These are phyloP conservation scores for Garra rufa DNA, from an alignment of 2,113 vertebrate species.

Conservation along the genomic window DNA sequence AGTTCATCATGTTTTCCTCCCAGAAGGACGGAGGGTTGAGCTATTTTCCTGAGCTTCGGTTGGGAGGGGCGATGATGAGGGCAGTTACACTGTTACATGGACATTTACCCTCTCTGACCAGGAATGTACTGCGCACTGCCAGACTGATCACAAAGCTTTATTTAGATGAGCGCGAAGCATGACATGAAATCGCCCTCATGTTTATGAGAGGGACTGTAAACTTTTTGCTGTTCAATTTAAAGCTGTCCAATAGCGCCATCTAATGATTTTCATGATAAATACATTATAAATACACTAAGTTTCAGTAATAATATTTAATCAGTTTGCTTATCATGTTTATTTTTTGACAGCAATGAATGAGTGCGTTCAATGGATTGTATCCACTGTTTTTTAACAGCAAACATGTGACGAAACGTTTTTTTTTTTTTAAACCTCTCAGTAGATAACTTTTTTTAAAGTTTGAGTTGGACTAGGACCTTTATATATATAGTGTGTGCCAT, in stretches of 20 bases:
- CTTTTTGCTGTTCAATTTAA: slow-evolving; percentile 6
- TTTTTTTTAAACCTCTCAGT: too few species aligned
- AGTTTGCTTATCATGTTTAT: too few species aligned
- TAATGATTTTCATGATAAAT: too few species aligned
- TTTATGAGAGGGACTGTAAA: neutral
- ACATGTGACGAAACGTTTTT: too few species aligned
- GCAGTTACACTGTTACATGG: neutral
- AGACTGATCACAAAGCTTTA: neutral
- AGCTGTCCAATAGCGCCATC: slow-evolving; percentile 14
- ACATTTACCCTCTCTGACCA: neutral
- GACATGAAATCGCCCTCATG: neutral
- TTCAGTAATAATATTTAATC: too few species aligned
- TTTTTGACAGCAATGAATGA: neutral
- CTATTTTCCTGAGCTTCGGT: slow-evolving; percentile 46
- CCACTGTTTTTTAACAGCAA: too few species aligned
- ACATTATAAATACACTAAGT: too few species aligned
- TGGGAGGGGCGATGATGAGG: slow-evolving; percentile 52
- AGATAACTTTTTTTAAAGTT: too few species aligned
- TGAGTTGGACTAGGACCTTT: too few species aligned
- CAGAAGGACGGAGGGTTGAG: slow-evolving; percentile 52
- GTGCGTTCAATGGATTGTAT: too few species aligned
- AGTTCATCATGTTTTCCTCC: slow-evolving; percentile 40
- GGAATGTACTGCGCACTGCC: neutral
- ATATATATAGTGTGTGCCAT: too few species aligned
- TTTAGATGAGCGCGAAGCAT: neutral